Percentiles rank a stretch among this genome's conserved stretches.
phyloP scores from a whole-genome alignment of 2,797 vertebrate species.

The Intellagama lesueurii region DNA sequence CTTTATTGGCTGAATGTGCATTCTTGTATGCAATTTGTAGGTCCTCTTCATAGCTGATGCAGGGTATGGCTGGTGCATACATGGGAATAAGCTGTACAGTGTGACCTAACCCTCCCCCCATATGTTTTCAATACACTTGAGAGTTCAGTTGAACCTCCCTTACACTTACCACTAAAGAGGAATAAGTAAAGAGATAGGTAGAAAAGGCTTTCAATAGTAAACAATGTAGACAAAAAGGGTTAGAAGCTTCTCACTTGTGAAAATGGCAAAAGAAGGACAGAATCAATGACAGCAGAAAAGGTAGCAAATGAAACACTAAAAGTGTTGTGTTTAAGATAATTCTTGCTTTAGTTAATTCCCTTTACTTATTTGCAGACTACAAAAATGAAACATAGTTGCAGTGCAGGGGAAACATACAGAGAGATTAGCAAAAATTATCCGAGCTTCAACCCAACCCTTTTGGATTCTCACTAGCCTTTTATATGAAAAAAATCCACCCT shows the following conservation, averaged over 20 bases:
- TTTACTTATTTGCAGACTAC: no score
- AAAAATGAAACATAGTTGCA: no score
- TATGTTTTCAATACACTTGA: not conserved
- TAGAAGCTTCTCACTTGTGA: not conserved
- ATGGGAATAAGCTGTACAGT: not conserved
- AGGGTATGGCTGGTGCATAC: not conserved
- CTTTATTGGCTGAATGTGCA: no score
- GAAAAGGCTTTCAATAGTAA: not conserved
- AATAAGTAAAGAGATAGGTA: not conserved
- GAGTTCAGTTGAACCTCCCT: not conserved
- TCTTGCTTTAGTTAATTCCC: no score
- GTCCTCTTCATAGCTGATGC: not conserved
- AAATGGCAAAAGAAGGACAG: not conserved
- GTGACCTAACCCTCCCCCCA: not conserved
- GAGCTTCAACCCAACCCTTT: no score
- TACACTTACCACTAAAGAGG: not conserved
- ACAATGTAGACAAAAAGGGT: not conserved
- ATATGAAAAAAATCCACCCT: no score
- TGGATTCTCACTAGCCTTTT: no score
- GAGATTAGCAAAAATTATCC: no score
- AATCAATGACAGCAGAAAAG: not conserved
- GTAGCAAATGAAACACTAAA: conserved; percentile 5
- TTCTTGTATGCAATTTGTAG: not conserved
- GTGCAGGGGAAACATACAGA: no score
- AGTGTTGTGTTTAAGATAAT: not conserved